These are phyloP conservation scores for Leptopilina myrica DNA, from an alignment of 2,888 invertebrate genomes.

Conservation along the genomic window DNA sequence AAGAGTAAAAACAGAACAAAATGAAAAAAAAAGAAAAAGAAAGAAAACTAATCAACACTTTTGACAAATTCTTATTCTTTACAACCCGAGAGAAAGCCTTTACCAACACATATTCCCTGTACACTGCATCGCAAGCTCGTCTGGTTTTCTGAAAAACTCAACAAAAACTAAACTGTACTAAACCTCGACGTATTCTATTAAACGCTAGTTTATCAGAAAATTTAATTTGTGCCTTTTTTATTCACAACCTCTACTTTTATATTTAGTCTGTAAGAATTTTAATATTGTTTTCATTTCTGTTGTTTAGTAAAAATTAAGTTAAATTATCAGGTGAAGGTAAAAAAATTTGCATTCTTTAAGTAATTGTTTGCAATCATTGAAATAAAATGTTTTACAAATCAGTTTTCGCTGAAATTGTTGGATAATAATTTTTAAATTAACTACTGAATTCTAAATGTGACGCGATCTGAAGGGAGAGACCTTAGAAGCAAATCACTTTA, in stretches of 20 bases:
- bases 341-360: too few species aligned
- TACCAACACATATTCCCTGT: slow-evolving; percentile 53
- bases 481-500: too few species aligned
- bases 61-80: slow-evolving; percentile 30
- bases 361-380: too few species aligned
- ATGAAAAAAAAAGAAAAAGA: neutral
- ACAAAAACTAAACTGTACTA: slow-evolving; percentile 67
- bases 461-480: too few species aligned
- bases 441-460: too few species aligned
- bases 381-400: too few species aligned
- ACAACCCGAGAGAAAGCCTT: slow-evolving; percentile 40
- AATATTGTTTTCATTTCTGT: neutral
- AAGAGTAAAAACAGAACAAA: neutral
- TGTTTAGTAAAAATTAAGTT: too few species aligned
- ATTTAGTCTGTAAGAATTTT: neutral
- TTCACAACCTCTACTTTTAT: slow-evolving; percentile 27
- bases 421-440: too few species aligned
- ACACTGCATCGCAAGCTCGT: slow-evolving; percentile 64
- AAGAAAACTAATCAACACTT: slow-evolving; percentile 4
- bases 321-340: too few species aligned
- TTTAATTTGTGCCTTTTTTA: slow-evolving; percentile 57
- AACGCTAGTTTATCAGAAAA: slow-evolving; percentile 73
- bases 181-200: slow-evolving; percentile 72
- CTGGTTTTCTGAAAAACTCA: slow-evolving; percentile 63
- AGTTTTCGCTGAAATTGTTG: too few species aligned